These are phyloP conservation scores for Odontophorus gujanensis DNA, from an alignment of 2,113 vertebrate species.

Conservation along the genomic window DNA sequence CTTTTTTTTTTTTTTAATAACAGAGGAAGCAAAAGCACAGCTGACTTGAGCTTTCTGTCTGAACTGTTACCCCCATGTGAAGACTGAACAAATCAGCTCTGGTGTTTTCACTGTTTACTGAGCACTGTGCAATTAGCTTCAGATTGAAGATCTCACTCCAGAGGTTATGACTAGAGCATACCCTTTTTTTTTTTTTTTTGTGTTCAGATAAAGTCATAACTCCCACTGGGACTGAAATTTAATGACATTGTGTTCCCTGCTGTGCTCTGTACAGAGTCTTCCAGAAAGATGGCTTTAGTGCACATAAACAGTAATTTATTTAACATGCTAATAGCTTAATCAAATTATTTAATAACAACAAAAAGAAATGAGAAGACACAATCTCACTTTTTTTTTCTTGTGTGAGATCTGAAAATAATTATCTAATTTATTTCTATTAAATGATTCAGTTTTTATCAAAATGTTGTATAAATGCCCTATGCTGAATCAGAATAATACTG, in stretches of 20 bases:
- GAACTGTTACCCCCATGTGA: neutral
- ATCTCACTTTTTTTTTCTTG: neutral
- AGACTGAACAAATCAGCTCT: neutral
- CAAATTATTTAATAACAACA: neutral
- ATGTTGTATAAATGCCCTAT: neutral
- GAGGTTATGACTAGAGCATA: conserved; percentile 35
- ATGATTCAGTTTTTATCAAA: neutral
- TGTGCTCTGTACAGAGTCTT: neutral
- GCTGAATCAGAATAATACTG: neutral
- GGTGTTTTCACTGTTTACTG: conserved; percentile 18
- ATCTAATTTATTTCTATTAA: neutral
- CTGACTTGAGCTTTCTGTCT: neutral
- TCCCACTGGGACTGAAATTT: conserved; percentile 33
- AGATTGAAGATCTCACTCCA: conserved; percentile 33
- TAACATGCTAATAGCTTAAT: conserved; percentile 12
- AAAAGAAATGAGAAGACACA: neutral
- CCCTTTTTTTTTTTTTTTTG: conserved; percentile 4
- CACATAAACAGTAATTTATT: neutral
- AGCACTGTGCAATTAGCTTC: neutral
- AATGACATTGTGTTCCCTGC: conserved; percentile 17
- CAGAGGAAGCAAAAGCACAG: neutral
- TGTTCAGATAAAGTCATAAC: conserved; percentile 26
- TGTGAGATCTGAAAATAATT: neutral
- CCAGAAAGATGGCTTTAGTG: neutral
- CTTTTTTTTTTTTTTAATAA: neutral